phyloP scores from a whole-genome alignment of 2,888 invertebrate genomes.

The Mellilla xanthometata region DNA sequence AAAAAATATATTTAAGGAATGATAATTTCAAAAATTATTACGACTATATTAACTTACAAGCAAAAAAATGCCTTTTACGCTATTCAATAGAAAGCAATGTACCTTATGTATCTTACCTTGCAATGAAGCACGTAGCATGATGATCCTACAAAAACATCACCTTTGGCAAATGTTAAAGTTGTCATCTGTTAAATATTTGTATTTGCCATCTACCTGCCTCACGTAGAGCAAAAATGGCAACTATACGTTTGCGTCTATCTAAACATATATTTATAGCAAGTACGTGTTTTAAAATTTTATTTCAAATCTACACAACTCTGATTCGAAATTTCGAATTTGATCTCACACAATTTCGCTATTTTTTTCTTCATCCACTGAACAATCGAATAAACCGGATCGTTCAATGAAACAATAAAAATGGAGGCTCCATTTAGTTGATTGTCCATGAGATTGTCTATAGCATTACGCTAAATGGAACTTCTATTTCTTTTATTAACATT shows the following conservation, averaged over 20 bases:
- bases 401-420: constrained; percentile 26
- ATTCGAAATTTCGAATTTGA: constrained; percentile 12
- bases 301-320: constrained; percentile 15
- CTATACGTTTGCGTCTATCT: not conserved
- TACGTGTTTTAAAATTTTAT: too few species aligned
- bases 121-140: constrained; percentile 64
- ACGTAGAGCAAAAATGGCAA: too few species aligned
- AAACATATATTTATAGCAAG: too few species aligned
- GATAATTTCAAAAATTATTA: too few species aligned
- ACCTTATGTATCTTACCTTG: constrained; percentile 24
- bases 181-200: too few species aligned
- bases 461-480: constrained; percentile 23
- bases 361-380: constrained; percentile 24
- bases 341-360: constrained; percentile 25
- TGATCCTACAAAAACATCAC: not conserved
- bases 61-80: not conserved
- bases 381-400: constrained; percentile 27
- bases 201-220: too few species aligned
- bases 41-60: too few species aligned
- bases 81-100: constrained; percentile 60
- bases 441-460: constrained; percentile 21
- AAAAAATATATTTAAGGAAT: too few species aligned
- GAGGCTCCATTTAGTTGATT: constrained; percentile 30
- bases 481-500: constrained; percentile 25
- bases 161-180: too few species aligned